Evolutionary conservation across 2,113 vertebrate species (phyloP), one percentile per base, ranked within the genome.

Genomic region (Saguinus imperator): DNA sequence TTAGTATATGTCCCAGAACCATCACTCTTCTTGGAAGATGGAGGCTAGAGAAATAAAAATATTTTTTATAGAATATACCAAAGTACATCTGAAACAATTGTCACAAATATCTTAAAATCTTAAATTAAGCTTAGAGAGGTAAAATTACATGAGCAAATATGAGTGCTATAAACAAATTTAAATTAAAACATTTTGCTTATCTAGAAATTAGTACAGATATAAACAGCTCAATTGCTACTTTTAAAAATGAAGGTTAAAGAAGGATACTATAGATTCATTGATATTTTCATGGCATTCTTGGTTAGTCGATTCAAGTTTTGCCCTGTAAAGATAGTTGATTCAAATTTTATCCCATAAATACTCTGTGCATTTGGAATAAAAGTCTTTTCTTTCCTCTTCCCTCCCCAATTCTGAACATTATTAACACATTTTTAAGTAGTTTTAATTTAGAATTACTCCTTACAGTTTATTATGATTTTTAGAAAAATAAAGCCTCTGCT

Each of bases 1-100:
- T 99, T 99, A 83, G 99, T 95, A 96, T 99, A 99, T 92, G 99
- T 98, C 96, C 99, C 98, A 40, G 99, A 99, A 99, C 99, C 99
- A 99, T 99, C 99, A 96, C 98, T 98, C 98, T 99, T 99, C 99
- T 99, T 99, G 95, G 99, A 99, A 98, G 99, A 99, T 98, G 99
- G 98, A 98, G 98, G 99, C 98, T 99, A 95, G 27, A 95, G 21
- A 98, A 92, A 48, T 37, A 50, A 98, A 81, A 98, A 45, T 89
- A 92, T 96, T 84, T 95, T 85, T 97, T 98, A 97, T 50, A 95
- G 35, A 94, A 96, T 1, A 89, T 2, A 84, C 73, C 79, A 90
- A 70, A 7, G 43, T 45, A n/a, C 48, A 25, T 17, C 35, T 48
- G 93, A 90, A 95, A 94, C 45, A 58, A 96, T 11, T 12, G 3